Conservation (phyloP, 2,888 invertebrate genomes). For the Nasonovia ribisnigri region DNA sequence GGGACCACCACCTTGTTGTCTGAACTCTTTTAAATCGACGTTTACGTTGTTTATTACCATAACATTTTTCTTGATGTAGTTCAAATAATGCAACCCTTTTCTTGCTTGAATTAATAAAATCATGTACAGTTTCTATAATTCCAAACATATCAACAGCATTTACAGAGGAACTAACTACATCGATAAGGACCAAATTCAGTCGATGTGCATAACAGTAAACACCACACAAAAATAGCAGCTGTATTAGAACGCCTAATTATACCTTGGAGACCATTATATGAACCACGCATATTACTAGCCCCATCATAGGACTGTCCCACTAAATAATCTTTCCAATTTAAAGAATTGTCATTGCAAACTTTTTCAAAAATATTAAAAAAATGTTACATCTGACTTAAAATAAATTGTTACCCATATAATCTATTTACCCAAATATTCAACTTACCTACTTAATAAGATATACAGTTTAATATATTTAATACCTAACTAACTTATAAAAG, state of each 20-base stretch:
- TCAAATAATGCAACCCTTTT: no score
- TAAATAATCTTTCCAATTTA: neutral
- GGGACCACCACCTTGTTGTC: neutral
- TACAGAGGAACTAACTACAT: neutral
- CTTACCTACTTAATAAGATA: no score
- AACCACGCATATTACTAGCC: constrained; percentile 1
- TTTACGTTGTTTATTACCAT: no score
- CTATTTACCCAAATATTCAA: no score
- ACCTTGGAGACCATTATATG: constrained; percentile 2
- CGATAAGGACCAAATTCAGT: neutral
- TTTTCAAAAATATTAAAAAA: neutral
- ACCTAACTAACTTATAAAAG: no score
- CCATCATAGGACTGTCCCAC: neutral
- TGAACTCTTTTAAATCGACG: no score
- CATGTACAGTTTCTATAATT: no score
- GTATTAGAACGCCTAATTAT: constrained; percentile 9
- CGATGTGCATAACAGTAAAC: neutral
- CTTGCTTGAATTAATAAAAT: no score
- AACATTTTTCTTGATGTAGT: no score
- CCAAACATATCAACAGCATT: constrained; percentile 8
- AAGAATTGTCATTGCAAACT: neutral
- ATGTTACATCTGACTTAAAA: no score
- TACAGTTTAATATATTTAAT: no score
- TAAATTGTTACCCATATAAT: no score
- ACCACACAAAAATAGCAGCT: neutral